A percentile compares a stretch with the other conserved stretches of the same genome.
Conservation (phyloP, 1,140 invertebrate genomes). For the Zaprionus taronus region DNA sequence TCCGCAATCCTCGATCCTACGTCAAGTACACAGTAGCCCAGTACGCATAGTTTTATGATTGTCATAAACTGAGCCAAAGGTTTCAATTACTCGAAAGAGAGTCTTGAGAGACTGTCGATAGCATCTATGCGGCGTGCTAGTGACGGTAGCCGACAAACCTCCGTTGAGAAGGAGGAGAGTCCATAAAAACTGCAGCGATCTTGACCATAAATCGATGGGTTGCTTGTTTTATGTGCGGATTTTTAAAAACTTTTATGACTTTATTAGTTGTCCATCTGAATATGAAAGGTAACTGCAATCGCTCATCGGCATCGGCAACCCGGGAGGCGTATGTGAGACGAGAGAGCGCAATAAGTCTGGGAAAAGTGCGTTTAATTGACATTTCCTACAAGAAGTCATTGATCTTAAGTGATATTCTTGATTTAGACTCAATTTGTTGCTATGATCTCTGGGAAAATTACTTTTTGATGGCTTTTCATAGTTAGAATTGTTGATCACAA, state of each 20-base stretch:
- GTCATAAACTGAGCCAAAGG: constrained; percentile 48
- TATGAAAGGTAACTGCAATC: constrained; percentile 25
- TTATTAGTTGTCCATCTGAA: constrained; percentile 60
- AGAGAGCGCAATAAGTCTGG: not conserved
- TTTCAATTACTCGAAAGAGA: constrained; percentile 53
- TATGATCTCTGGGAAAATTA: not conserved
- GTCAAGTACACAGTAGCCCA: constrained; percentile 32
- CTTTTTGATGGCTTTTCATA: not conserved
- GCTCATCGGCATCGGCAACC: not conserved
- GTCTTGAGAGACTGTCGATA: constrained; percentile 12
- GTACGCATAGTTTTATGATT: constrained; percentile 51
- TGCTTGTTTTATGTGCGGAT: constrained; percentile 29
- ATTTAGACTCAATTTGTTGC: no score
- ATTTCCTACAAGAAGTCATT: not conserved
- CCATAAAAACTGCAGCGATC: constrained; percentile 28
- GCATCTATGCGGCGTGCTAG: constrained; percentile 12
- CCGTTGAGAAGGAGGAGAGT: not conserved
- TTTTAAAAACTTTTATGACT: constrained; percentile 57
- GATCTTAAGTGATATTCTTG: not conserved
- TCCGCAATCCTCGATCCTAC: not conserved
- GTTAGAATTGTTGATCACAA: not conserved
- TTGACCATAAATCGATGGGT: constrained; percentile 47
- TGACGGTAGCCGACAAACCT: not conserved
- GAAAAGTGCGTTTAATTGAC: not conserved
- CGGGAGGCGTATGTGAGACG: not conserved